Evolutionary conservation across 2,888 invertebrate genomes (phyloP), one percentile per base, ranked within the genome.

Genomic region (Drepana falcataria): DNA sequence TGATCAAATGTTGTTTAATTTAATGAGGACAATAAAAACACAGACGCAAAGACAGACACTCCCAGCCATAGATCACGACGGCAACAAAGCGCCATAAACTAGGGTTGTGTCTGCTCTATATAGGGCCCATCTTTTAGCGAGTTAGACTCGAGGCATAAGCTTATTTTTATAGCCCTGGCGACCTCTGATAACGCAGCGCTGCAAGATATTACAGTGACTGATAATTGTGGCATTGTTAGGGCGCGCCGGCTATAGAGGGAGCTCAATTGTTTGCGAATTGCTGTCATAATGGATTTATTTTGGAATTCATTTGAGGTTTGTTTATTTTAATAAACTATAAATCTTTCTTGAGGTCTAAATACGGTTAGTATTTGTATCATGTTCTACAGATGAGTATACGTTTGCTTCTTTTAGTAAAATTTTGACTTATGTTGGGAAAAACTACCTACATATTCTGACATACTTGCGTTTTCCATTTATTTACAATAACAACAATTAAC

Each of bases 111-210:
- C 76, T 66, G 54, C 81, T 81, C 82, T 68, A 69, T 76, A 75
- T 37, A 56, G 40, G 53, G 61, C 56, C 62, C 66, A 61, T 69
- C 75, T 75, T 76, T 75, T 65, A 69, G 65, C 66, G 79, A 77
- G 84, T 85, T 84, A 86, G 88, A 87, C 80, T 75, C 77, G 77
- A 78, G 85, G 74, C 89, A 87, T 90, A 90, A 91, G 89, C 90
- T 89, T 79, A 79, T 89, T 91, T 91, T 91, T 91, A 90, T 90
- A 82, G 89, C 84, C 75, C 90, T 91, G 90, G 68, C 80, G 75
- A 68, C 68, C 65, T 66, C 77, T 71, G 91, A 91, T 91, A 91
- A 79, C 83, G 81, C 75, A 54, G 56, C 63, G 71, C 74, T 82
- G 82, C 82, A 75, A 84, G 86, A 87, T 84, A 87, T 86, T 86